phyloP scores from a whole-genome alignment of 2,113 vertebrate species.

The Phoenicopterus ruber region DNA sequence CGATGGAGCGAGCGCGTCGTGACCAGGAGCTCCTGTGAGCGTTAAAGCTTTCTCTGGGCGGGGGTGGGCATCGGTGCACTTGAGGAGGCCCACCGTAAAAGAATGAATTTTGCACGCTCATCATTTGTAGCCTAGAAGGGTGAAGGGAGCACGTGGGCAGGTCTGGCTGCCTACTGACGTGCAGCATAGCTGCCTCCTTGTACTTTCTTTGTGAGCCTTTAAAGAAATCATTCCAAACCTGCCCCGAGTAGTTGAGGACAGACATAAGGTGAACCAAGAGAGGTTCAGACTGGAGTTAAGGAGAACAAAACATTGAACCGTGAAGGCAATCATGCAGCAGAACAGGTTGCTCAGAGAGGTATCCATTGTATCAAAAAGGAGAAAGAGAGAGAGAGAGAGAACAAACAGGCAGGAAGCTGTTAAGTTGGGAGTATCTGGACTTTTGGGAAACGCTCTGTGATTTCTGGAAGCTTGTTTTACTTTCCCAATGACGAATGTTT shows the following conservation, averaged over 20 bases:
- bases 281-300: not conserved
- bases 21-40: too few relatives aligned
- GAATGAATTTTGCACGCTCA: not conserved
- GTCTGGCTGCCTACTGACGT: not conserved
- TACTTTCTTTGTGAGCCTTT: not conserved
- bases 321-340: not conserved
- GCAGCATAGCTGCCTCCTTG: not conserved
- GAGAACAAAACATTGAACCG: not conserved
- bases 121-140: not conserved
- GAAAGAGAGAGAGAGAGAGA: too few relatives aligned
- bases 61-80: too few relatives aligned
- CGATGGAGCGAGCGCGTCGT: not conserved
- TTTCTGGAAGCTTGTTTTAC: not conserved
- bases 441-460: not conserved
- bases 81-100: not conserved
- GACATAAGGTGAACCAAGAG: too few relatives aligned
- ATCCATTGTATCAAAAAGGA: not conserved
- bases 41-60: too few relatives aligned
- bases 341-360: not conserved
- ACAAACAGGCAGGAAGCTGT: not conserved
- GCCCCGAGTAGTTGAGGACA: not conserved
- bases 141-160: not conserved
- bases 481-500: not conserved
- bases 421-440: not conserved
- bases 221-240: not conserved